Conservation (phyloP, 2,113 vertebrate species). For the Noctilio leporinus region DNA sequence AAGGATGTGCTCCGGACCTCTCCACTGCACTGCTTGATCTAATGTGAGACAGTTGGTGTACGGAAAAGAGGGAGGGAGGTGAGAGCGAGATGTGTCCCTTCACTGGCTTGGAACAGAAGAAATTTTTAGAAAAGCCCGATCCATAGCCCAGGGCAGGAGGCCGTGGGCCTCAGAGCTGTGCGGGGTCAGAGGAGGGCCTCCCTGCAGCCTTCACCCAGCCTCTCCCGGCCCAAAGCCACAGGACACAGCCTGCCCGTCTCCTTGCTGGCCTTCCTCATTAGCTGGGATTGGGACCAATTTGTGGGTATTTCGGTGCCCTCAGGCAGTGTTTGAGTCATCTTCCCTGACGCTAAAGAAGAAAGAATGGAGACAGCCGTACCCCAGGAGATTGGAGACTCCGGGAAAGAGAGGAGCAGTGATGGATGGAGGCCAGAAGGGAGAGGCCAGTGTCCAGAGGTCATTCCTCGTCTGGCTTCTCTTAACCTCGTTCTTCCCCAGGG, state of each 20-base stretch:
- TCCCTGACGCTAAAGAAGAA: conserved; percentile 56
- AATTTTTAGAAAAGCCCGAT: conserved; percentile 51
- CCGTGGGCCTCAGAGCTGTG: conserved; percentile 12
- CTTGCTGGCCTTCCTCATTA: conserved; percentile 62
- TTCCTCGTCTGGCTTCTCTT: conserved; percentile 59
- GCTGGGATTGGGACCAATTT: conserved; percentile 69
- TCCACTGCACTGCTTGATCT: neutral
- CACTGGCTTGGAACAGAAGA: conserved; percentile 54
- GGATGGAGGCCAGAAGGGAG: conserved; percentile 65
- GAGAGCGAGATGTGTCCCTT: conserved; percentile 53
- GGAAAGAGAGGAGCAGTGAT: conserved; percentile 48
- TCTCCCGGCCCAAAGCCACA: conserved; percentile 50
- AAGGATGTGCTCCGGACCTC: neutral
- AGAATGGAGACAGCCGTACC: conserved; percentile 64
- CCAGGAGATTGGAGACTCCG: conserved; percentile 62
- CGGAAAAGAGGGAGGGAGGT: neutral
- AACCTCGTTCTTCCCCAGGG: conserved; percentile 49
- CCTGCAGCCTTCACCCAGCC: conserved; percentile 15
- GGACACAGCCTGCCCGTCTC: conserved; percentile 65
- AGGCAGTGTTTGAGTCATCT: conserved; percentile 65
- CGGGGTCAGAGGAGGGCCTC: conserved; percentile 56
- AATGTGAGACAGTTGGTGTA: neutral
- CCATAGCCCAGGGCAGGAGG: conserved; percentile 4
- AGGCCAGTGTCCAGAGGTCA: conserved; percentile 58
- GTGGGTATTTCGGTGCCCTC: conserved; percentile 62